Base-by-base conservation (phyloP, 2,888 invertebrate species). In the Drosophila nigritarsus region DNA sequence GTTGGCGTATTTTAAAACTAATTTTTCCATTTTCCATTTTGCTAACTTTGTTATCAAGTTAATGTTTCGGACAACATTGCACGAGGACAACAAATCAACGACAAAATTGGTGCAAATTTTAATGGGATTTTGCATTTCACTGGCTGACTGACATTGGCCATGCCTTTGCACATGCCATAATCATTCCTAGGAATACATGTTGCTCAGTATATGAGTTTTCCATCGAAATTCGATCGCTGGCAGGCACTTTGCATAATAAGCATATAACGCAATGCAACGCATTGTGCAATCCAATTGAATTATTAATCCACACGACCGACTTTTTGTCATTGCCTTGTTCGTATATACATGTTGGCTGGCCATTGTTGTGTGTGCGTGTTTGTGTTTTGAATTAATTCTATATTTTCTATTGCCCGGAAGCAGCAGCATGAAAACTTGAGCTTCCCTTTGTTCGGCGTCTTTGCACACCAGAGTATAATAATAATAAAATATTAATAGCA, bases 401-500 rank as follows among this genome's bases (percentile, higher is more conserved):
- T 65, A 73, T 78, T 73, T 83, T 80, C 63, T 75, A 80, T 78
- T 75, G 54, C 69, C 74, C 73, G 77, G 71, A 66, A 84, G 75
- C 69, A 65, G 65, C 54, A 53, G 60, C 71, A 73, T 51, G 59
- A 68, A 78, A 76, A 76, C 65, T 73, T 73, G 60, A 64, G 65
- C 30, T 45, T 3, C 13, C 42, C 72, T 80, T 86, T 86, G 89
- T 86, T 68, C 64, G 67, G 38, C 45, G 55, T 49, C 87, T 82
- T 83, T 79, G 87, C 87, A 83, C 72, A 72, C 81, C 63, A 49
- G 27, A 60, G 32, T 70, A 45, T 24, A 75, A 78, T 75, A 82
- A 75, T 74, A 84, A 84, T 87, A 84, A 84, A 86, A 84, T 84
- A 86, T 89, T 86, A 87, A 89, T 84, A 68, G 74, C 69, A 69